Conservation (phyloP, 2,797 vertebrate genomes). For the Balearica regulorum region DNA sequence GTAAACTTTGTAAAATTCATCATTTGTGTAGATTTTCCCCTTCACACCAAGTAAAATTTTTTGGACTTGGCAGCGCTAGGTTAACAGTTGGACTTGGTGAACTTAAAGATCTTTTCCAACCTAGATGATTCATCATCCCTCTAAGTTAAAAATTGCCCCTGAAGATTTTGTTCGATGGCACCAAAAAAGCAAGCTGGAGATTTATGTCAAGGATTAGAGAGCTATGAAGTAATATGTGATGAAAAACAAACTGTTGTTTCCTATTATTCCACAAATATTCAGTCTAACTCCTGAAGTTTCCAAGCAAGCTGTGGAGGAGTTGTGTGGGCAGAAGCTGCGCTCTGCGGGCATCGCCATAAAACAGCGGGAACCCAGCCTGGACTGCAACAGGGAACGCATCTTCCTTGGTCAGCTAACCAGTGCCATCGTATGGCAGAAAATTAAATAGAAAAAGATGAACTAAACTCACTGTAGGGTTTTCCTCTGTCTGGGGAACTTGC, state of each 20-base stretch:
- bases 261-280: not conserved
- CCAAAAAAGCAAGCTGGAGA: not conserved
- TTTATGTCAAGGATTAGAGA: not conserved
- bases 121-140: not conserved
- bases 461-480: not conserved
- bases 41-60: not conserved
- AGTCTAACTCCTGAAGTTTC: not conserved
- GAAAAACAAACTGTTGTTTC: not conserved
- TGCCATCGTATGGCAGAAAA: conserved; percentile 66
- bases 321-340: not conserved
- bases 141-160: not conserved
- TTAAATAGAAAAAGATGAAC: not conserved
- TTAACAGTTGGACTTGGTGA: too few relatives aligned
- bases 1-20: not conserved
- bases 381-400: not conserved
- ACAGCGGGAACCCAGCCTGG: rapidly evolving
- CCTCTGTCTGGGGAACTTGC: not conserved
- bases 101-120: too few relatives aligned
- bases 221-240: not conserved
- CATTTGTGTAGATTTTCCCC: not conserved
- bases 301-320: not conserved
- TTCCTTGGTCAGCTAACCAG: conserved; percentile 43
- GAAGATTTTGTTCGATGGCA: not conserved
- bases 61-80: too few relatives aligned
- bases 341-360: not conserved